Percentiles rank a stretch among this genome's conserved stretches.
Conservation (phyloP, 2,797 vertebrate species). For the Euphonia xanthogaster region DNA sequence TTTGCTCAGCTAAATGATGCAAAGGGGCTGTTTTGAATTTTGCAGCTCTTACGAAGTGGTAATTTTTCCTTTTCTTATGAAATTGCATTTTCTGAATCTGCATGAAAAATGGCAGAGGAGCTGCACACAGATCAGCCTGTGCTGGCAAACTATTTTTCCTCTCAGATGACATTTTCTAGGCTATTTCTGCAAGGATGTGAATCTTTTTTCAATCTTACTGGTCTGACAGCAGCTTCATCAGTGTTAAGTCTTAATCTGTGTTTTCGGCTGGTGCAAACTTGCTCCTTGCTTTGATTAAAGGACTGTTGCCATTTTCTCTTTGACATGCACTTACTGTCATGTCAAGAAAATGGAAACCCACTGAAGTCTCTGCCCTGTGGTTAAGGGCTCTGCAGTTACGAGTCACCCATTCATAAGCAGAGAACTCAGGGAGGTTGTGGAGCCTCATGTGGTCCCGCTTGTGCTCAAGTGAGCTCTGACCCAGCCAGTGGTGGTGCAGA, state of each 20-base stretch:
- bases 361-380: background rate
- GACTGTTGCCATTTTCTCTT: constrained; percentile 8
- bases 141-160: constrained; percentile 34
- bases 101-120: constrained; percentile 40
- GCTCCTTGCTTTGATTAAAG: constrained; percentile 16
- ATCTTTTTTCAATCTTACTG: constrained; percentile 36
- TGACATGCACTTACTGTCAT: background rate
- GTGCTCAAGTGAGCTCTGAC: background rate
- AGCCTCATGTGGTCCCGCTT: background rate
- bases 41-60: background rate
- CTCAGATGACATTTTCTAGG: constrained; percentile 20
- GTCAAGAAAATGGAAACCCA: background rate
- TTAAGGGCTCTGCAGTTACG: background rate
- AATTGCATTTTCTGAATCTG: constrained; percentile 39
- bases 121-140: background rate
- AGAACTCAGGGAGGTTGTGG: fast-evolving
- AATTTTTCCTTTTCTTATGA: constrained; percentile 29
- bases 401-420: background rate
- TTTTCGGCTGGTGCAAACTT: background rate
- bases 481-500: background rate
- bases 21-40: constrained; percentile 8
- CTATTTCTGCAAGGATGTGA: constrained; percentile 28
- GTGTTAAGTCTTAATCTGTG: constrained; percentile 20
- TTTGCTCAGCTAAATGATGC: constrained; percentile 17
- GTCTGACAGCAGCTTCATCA: constrained; percentile 47